Evolutionary conservation across 2,113 vertebrate genomes (phyloP).

Genomic region (Callaeas wilsoni): DNA sequence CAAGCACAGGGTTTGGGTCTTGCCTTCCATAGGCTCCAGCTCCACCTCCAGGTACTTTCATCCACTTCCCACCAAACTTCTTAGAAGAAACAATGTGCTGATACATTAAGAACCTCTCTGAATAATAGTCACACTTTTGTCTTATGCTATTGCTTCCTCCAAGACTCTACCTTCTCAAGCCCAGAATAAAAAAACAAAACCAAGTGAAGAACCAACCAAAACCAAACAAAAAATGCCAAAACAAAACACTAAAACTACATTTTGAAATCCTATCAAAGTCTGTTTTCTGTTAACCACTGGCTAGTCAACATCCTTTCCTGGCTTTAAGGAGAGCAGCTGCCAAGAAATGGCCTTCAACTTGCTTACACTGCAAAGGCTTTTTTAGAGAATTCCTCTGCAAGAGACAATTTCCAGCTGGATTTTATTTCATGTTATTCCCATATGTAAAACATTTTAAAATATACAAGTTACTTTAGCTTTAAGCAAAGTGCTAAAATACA

Average conservation of each 20-base stretch:
- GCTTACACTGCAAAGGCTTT: neutral
- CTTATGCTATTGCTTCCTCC: neutral
- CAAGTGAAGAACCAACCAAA: too few relatives aligned
- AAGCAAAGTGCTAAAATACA: neutral
- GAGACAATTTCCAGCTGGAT: neutral
- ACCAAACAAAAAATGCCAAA: neutral
- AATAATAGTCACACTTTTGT: neutral
- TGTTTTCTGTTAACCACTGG: neutral
- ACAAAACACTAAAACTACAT: neutral
- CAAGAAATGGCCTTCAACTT: neutral
- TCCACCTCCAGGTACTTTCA: neutral
- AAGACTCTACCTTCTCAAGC: neutral
- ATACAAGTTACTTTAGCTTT: neutral
- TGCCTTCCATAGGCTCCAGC: neutral
- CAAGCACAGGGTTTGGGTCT: neutral
- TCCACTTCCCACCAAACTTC: neutral
- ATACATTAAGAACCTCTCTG: neutral
- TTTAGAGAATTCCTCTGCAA: neutral
- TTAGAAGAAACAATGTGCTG: neutral
- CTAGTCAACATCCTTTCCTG: neutral
- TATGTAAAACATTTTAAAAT: neutral
- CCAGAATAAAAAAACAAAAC: neutral
- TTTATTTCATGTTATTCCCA: neutral
- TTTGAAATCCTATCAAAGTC: neutral
- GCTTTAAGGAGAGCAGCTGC: neutral